Evolutionary conservation across 2,113 vertebrate species (phyloP), one percentile per base, ranked within the genome.

Genomic region (Acanthochromis polyacanthus): DNA sequence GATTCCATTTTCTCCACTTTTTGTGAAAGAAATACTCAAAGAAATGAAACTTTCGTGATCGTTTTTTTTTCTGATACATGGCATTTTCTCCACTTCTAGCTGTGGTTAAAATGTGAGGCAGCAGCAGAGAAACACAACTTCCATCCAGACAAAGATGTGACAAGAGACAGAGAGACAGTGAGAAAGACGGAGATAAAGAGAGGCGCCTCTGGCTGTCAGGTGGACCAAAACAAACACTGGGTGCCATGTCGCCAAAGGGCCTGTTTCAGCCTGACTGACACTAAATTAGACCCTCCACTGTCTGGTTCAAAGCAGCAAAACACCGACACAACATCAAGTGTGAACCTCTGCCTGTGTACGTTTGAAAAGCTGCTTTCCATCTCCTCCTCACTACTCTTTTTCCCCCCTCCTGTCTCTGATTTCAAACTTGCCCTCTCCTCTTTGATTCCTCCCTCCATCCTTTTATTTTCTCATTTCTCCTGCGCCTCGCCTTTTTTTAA

Each of bases 141-240:
- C 51, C 38, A 80, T 60, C 66, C 20, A 63, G 64, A 82, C 64
- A 68, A 50, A 52, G 53, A 69, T 66, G 79, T 78, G 76, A 78
- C 71, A 60, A 36, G 66, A 78, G 59, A 70, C 73, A 46, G n/a
- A 65, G 30, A 57, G 74, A 55, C 17, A 51, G 45, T 45, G 58
- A 74, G 66, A 50, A 57, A 11, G 55, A 51, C 63, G 55, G n/a
- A 72, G 84, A 87, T 77, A 89, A 83, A 85, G 65, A 81, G 60
- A 63, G 64, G 12, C 17, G 63, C 88, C 67, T 76, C 52, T 55
- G 66, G 81, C 79, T 83, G 78, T 66, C 71, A 61, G 66, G 59
- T 59, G 32, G 80, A 83, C 65, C 75, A 81, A 88, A 84, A 85
- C 81, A 90, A 90, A 86, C 79, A 77, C 57, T 10, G 25, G 80